Percentiles rank a stretch among this genome's conserved stretches.
Conservation (phyloP, 2,113 vertebrate genomes). For the Shinisaurus crocodilurus region DNA sequence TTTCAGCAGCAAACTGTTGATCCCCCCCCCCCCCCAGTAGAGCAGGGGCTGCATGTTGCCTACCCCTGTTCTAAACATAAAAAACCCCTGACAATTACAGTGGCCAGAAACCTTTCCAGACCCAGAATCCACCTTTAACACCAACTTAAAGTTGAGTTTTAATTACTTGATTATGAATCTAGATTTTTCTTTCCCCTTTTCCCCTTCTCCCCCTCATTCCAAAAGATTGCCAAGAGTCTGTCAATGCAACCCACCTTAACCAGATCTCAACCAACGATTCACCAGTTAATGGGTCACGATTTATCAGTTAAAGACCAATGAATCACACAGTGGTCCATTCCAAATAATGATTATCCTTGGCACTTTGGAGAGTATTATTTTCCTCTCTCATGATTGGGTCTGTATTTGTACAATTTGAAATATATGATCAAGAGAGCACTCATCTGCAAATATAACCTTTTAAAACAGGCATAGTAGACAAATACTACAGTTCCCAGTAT, state of each 20-base stretch:
- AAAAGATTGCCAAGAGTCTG: background rate
- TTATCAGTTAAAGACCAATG: background rate
- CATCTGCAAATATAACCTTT: background rate
- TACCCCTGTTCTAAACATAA: too few relatives aligned
- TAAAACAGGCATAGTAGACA: background rate
- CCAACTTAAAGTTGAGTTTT: background rate
- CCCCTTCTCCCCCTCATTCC: background rate
- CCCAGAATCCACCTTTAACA: background rate
- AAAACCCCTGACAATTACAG: background rate
- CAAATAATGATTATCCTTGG: background rate
- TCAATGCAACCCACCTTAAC: background rate
- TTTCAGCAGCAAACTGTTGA: too few relatives aligned
- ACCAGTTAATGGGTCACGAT: background rate
- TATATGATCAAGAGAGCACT: background rate
- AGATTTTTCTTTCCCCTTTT: background rate
- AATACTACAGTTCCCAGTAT: background rate
- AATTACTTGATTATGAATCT: background rate
- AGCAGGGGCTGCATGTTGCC: too few relatives aligned
- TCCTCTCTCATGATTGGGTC: background rate
- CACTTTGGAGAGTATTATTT: background rate
- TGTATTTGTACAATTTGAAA: background rate
- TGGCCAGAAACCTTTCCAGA: background rate
- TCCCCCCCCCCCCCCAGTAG: too few relatives aligned
- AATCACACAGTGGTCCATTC: background rate
- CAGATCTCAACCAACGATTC: background rate